Base-by-base conservation (phyloP, 2,113 vertebrate species). In the Phocoena phocoena region DNA sequence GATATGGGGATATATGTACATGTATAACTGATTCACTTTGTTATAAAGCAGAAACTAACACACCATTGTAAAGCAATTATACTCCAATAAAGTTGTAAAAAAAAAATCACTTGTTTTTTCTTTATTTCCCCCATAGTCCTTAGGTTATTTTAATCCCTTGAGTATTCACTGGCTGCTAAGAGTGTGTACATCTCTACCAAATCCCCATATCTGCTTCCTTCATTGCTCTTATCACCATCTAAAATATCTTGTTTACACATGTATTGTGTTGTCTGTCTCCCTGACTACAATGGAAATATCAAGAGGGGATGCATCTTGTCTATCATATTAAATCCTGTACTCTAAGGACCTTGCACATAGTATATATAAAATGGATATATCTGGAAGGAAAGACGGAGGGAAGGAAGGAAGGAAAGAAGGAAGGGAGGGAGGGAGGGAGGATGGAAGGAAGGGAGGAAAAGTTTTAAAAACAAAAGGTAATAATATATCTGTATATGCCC, bases 61-160 rank as follows among this genome's bases (percentile, higher is more conserved):
- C 38, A 38, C 38, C 38, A 38, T 38, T 38, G 38, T 38, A 38
- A 38, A 38, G 38, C 38, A 38, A 38, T 38, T 44, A 44, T 44
- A 9, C 44, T 44, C 44, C 44, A 44, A 44, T 44, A 44, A 8
- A 44, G 44, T 8, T 44, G 44, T 44, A 44, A 9, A 44, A 44
- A 44, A 44, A 41, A 92, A 85, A 79, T 82, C 6, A 47, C 14
- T 68, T 76, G 8, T 90, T 83, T 92, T 50, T 84, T 77, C 36
- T 93, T 83, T 44, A 70, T 50, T 93, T 92, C 18, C 31, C 0
- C 20, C 18, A 21, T 12, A 20, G 6, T 26, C 21, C 12, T 73
- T 82, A 36, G 33, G 62, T 79, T 58, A 55, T 55, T 55, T 58
- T 79, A 73, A 93, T 62, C 26, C 31, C 28, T 77, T 92, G 33